Percentiles rank a stretch among this genome's conserved stretches.
Evolutionary conservation across 2,888 invertebrate species (phyloP).

Genomic region (Sarcophaga subvicina): DNA sequence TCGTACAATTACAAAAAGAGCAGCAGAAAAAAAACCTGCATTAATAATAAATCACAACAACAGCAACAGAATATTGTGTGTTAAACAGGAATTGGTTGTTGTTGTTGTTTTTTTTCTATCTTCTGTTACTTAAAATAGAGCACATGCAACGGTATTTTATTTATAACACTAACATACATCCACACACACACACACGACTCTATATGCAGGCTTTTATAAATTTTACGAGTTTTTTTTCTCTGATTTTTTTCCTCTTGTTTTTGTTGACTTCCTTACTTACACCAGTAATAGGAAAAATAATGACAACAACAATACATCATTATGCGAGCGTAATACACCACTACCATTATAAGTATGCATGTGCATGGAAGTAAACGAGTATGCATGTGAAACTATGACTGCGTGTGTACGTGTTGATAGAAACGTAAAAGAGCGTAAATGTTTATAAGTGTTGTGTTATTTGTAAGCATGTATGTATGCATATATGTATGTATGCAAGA

Average conservation of each 20-base stretch:
- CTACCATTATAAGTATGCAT: too few species aligned
- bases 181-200: too few species aligned
- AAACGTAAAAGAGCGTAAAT: not conserved
- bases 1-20: too few species aligned
- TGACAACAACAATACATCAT: constrained; percentile 22
- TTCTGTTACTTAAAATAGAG: constrained; percentile 30
- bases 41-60: too few species aligned
- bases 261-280: not conserved
- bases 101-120: too few species aligned
- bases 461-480: not conserved
- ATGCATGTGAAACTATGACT: not conserved
- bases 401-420: not conserved
- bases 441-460: not conserved
- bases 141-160: constrained; percentile 32
- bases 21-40: too few species aligned
- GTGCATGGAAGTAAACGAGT: too few species aligned
- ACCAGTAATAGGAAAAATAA: constrained; percentile 18
- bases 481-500: not conserved
- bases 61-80: too few species aligned
- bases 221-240: too few species aligned
- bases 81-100: constrained; percentile 42
- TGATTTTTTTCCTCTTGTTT: too few species aligned
- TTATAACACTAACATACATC: not conserved
- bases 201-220: too few species aligned
- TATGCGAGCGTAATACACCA: too few species aligned